Evolutionary conservation across 2,113 vertebrate species (phyloP), one percentile per base, ranked within the genome.

Genomic region (Phainopepla nitens): DNA sequence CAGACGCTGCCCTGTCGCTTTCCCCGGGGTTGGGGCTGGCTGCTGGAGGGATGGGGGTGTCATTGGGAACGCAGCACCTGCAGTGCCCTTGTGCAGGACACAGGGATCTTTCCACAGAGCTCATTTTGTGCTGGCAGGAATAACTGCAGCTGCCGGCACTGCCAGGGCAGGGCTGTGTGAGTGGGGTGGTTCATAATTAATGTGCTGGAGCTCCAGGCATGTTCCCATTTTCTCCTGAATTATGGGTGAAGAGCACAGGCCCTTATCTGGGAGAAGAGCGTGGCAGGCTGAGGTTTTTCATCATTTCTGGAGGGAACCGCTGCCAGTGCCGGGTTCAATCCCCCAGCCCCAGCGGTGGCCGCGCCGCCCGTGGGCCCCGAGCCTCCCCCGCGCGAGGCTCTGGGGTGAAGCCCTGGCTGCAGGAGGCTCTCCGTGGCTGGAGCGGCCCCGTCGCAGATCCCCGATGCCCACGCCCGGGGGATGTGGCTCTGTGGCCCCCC

Each of bases 391-490:
- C 0, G 0, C 0, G 1, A 11, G 23, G 22, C 35, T 60, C 50
- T 0, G 29, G 24, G 35, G 25, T 7, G 53, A 21, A 18, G 7
- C n/a, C 14, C 2, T 13, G 1, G 8, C 1, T 5, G 33, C 25
- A 11, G n/a, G 35, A 7, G 29, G 11, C 25, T 29, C 44, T 28
- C 22, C 5, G 20, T 5, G 35, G 11, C 9, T 10, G 19, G 50
- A 33, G 24, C 15, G 50, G 10, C 19, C 12, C 39, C 16, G 29
- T 7, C 0, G 0, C 23, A 24, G 58, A 9, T 2, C 15, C 3
- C 0, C 2, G 45, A 4, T 8, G 29, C 36, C 20, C 39, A 5
- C 0, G 2, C 6, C 0, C 0, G 15, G 25, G 10, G 27, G 6
- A 19, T 12, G 64, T 17, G 54, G 39, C 24, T 28, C n/a, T 5